These are phyloP conservation scores for Suillia variegata DNA, from an alignment of 2,888 invertebrate genomes.

Conservation along the genomic window DNA sequence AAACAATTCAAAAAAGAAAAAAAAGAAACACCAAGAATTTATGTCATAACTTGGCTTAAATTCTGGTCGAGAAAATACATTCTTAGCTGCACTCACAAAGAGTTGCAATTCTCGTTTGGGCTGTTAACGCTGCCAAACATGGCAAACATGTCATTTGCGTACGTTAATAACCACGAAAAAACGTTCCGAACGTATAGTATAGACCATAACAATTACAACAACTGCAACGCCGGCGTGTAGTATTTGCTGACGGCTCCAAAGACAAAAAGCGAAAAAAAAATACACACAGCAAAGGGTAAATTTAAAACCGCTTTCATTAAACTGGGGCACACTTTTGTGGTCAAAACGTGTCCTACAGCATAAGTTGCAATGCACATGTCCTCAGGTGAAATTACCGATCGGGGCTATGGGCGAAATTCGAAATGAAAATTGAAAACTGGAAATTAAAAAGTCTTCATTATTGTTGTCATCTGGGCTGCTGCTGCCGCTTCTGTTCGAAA, in stretches of 20 bases:
- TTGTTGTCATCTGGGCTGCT: no score
- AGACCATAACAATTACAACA: background rate
- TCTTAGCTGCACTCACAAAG: no score
- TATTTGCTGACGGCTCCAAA: background rate
- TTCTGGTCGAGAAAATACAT: no score
- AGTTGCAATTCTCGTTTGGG: conserved; percentile 2
- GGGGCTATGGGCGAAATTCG: background rate
- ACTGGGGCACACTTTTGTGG: conserved; percentile 56
- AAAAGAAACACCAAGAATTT: background rate
- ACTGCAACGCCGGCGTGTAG: background rate
- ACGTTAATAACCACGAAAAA: conserved; percentile 30
- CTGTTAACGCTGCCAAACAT: conserved; percentile 4
- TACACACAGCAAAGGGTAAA: conserved; percentile 25
- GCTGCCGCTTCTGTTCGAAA: no score
- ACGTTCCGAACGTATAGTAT: conserved; percentile 20
- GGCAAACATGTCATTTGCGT: conserved; percentile 30
- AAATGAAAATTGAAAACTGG: conserved; percentile 6
- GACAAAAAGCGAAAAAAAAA: background rate
- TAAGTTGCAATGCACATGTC: conserved; percentile 38
- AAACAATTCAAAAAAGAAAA: background rate
- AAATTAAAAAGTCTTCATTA: background rate
- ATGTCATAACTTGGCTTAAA: no score
- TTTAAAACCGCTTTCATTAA: conserved; percentile 54
- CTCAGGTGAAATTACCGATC: conserved; percentile 44
- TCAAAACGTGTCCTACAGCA: conserved; percentile 22